These are phyloP conservation scores for Phrixothrix hirtus DNA, from an alignment of 2,888 invertebrate genomes.

Conservation along the genomic window DNA sequence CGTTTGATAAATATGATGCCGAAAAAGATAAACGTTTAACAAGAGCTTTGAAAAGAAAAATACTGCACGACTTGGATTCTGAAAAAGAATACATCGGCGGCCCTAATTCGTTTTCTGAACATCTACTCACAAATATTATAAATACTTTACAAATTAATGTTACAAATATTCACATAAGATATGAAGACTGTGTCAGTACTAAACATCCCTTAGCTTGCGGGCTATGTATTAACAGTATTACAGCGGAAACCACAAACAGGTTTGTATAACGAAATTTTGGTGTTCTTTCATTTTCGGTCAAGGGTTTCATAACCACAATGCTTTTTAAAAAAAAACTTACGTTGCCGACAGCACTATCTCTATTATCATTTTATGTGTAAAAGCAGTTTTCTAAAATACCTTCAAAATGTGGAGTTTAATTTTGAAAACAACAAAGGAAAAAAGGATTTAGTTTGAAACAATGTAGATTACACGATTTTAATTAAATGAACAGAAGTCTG, in stretches of 20 bases:
- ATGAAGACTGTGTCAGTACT: constrained; percentile 74
- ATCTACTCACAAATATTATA: constrained; percentile 73
- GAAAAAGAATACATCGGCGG: constrained; percentile 64
- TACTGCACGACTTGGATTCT: constrained; percentile 68
- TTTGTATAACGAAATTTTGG: no score
- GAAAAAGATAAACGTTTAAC: constrained; percentile 73
- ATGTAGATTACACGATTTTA: no score
- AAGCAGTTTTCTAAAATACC: no score
- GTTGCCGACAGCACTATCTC: no score
- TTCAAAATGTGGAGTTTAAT: no score
- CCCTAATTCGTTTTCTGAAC: constrained; percentile 71
- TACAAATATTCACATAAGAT: constrained; percentile 78
- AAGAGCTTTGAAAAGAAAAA: constrained; percentile 73
- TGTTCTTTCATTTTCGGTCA: no score
- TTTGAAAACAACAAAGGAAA: no score
- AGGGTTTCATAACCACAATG: no score
- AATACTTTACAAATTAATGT: constrained; percentile 80
- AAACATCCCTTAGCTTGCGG: constrained; percentile 73
- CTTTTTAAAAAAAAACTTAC: no score
- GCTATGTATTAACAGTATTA: constrained; percentile 74
- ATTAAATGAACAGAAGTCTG: no score
- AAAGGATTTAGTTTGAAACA: no score
- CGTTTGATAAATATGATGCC: constrained; percentile 68
- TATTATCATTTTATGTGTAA: no score
- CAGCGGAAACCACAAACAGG: constrained; percentile 81